Percentiles rank a stretch among this genome's conserved stretches.
These are phyloP conservation scores for Coendou prehensilis DNA, from an alignment of 2,797 vertebrate genomes.

Conservation along the genomic window DNA sequence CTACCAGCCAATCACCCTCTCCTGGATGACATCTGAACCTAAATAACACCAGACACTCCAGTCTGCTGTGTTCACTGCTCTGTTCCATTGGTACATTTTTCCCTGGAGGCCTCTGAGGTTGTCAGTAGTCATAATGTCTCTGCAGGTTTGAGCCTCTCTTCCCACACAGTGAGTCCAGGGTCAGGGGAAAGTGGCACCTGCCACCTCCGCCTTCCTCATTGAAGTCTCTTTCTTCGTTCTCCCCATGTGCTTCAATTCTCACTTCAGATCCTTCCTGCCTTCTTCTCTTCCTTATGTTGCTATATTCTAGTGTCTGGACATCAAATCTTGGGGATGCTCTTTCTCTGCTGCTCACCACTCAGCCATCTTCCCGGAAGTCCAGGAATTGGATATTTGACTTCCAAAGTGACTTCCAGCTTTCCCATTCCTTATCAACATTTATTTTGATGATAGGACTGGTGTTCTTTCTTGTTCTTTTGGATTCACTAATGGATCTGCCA, in stretches of 20 bases:
- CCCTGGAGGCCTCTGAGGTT: neutral
- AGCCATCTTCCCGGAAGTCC: neutral
- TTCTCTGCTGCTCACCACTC: neutral
- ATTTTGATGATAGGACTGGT: neutral
- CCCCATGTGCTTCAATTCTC: neutral
- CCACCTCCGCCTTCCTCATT: neutral
- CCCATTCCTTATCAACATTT: conserved; percentile 13
- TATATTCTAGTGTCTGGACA: neutral
- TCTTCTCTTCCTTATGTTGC: neutral
- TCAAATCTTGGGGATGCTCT: neutral
- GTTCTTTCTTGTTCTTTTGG: conserved; percentile 10
- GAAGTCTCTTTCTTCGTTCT: neutral
- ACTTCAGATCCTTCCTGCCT: neutral
- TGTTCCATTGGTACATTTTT: neutral
- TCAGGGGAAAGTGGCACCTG: neutral
- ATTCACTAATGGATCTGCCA: neutral
- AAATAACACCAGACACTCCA: neutral
- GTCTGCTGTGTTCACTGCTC: neutral
- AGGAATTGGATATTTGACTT: neutral
- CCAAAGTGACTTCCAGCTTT: neutral
- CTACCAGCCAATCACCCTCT: neutral
- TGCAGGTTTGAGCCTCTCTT: neutral
- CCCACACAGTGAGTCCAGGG: neutral
- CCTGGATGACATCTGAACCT: neutral
- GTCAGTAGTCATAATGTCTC: neutral